These are phyloP conservation scores for Pangasius sanitwongsei DNA, from an alignment of 2,797 vertebrate genomes.

Conservation along the genomic window DNA sequence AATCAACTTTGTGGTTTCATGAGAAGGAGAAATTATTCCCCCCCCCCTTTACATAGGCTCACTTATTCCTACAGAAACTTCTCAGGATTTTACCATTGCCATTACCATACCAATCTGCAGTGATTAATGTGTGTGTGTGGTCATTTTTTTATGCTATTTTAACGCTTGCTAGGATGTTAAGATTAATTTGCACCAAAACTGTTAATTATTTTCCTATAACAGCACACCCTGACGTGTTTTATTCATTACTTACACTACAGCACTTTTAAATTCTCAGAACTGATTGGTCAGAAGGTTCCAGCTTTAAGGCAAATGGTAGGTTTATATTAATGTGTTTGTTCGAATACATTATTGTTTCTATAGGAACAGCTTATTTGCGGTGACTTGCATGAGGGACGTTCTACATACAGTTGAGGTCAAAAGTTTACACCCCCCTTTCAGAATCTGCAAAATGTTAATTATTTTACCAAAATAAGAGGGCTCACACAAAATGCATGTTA, in stretches of 20 bases:
- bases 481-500: too few species aligned
- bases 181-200: neutral
- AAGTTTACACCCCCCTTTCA: too few species aligned
- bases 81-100: neutral
- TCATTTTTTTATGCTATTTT: neutral
- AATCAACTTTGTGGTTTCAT: neutral
- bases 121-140: neutral
- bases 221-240: neutral
- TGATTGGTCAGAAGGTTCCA: neutral
- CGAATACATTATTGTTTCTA: neutral
- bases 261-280: neutral
- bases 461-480: too few species aligned
- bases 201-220: neutral
- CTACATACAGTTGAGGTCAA: too few species aligned
- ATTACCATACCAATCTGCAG: neutral
- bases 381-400: neutral
- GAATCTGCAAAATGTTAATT: too few species aligned
- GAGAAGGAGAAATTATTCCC: neutral
- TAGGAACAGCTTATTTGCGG: neutral
- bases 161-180: neutral
- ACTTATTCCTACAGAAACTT: neutral
- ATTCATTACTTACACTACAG: too few species aligned
- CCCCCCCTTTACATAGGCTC: neutral
- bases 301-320: neutral
- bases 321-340: neutral